Base-by-base conservation (phyloP, 2,113 vertebrate species). In the Heterotis niloticus region DNA sequence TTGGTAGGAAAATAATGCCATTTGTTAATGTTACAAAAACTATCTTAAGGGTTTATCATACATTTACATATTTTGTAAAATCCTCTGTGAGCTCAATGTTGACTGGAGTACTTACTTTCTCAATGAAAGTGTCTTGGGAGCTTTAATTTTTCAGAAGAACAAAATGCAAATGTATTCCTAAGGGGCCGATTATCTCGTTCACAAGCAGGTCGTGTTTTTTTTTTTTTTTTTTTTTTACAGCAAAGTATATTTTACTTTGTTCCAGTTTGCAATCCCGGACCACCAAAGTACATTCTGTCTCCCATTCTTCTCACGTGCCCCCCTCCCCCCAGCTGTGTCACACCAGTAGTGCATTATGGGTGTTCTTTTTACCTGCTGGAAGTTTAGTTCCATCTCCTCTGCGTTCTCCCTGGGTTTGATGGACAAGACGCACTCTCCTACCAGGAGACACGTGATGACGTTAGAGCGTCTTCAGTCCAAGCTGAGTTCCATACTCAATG, bases 301-400 rank as follows among this genome's bases (percentile, higher is more conserved):
- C n/a, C n/a, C n/a, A n/a, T n/a, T 54, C 54, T 54, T 59, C 52
- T 16, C 51, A 16, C 10, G 24, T 11, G 57, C 13, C 26, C n/a
- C 14, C 34, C 34, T 7, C 10, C 64, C 64, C 5, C 5, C 17
- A 1, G 4, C 5, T 69, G 17, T 69, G 3, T n/a, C 77, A 78
- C 29, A 59, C 56, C 26, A 52, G 20, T 26, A 60, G 59, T 34
- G 29, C 11, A 64, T 34, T 79, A 67, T 65, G 70, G 69, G 57
- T 74, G 62, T 68, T 75, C 56, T 72, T 57, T 66, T 1, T 81
- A 98, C 96, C 94, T 98, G 97, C 81, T 99, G 96, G 85, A 98
- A 98, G 83, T 98, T 99, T 12, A 99, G 94, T 89, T 96, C 95
- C 87, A 98, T 94, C 18, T 89, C 96, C 20, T 96, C 93, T 0